A percentile compares a stretch with the other conserved stretches of the same genome.
Conservation (phyloP, 2,888 invertebrate genomes). For the Hirtodrosophila cameraria region DNA sequence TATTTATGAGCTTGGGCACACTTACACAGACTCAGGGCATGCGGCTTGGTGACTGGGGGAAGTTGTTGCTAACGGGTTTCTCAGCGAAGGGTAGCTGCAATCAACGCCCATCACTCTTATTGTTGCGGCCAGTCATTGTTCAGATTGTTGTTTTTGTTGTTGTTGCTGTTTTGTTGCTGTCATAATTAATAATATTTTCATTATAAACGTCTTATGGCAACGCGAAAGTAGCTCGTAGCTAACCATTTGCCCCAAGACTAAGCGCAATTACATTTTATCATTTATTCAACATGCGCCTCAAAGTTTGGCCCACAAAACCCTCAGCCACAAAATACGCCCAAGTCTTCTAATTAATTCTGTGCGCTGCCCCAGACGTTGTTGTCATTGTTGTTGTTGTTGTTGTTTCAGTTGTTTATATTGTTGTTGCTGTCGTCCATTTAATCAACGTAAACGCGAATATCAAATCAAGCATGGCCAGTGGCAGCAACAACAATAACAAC, state of each 20-base stretch:
- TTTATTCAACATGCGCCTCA: slow-evolving; percentile 75
- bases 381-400: slow-evolving; percentile 31
- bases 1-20: slow-evolving; percentile 61
- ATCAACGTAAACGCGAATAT: slow-evolving; percentile 80
- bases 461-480: slow-evolving; percentile 64
- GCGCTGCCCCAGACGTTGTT: slow-evolving; percentile 38
- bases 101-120: slow-evolving; percentile 73
- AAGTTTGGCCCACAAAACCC: slow-evolving; percentile 20
- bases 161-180: slow-evolving; percentile 49
- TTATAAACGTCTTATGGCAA: slow-evolving; percentile 76
- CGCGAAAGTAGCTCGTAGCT: slow-evolving; percentile 25
- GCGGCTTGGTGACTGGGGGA: not conserved
- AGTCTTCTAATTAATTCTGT: slow-evolving; percentile 74
- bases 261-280: slow-evolving; percentile 79
- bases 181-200: slow-evolving; percentile 81
- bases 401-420: slow-evolving; percentile 40
- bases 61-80: not conserved
- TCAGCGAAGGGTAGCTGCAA: slow-evolving; percentile 37
- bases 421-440: slow-evolving; percentile 65
- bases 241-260: slow-evolving; percentile 43
- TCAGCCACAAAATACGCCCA: slow-evolving; percentile 20
- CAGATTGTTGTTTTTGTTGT: slow-evolving; percentile 22
- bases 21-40: slow-evolving; percentile 28
- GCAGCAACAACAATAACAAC: slow-evolving; percentile 20
- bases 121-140: slow-evolving; percentile 32